Evolutionary conservation across 1,140 invertebrate genomes (phyloP).

Genomic region (Drosophila hydei): DNA sequence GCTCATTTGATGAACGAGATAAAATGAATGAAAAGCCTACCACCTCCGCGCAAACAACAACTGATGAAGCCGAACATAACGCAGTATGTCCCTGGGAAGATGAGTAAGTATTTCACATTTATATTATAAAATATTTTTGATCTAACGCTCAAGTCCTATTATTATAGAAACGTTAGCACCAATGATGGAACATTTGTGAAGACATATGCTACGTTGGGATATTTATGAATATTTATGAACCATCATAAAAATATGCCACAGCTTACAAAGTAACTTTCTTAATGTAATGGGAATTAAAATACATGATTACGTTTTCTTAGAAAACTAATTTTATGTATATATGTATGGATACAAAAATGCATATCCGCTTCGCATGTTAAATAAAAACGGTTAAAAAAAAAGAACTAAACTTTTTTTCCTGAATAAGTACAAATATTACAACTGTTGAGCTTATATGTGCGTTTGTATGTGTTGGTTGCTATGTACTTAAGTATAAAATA

Average conservation of each 20-base stretch:
- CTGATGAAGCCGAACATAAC: slow-evolving; percentile 84
- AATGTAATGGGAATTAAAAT: neutral
- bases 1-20: slow-evolving; percentile 65
- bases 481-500: too few relatives aligned
- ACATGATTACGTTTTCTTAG: neutral
- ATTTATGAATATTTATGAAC: slow-evolving; percentile 90
- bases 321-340: slow-evolving; percentile 1
- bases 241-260: slow-evolving; percentile 55
- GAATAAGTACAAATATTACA: too few relatives aligned
- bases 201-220: slow-evolving; percentile 94
- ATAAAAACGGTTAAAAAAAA: neutral
- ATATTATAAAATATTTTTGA: neutral
- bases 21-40: slow-evolving; percentile 57
- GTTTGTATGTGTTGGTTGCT: too few relatives aligned
- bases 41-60: slow-evolving; percentile 42
- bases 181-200: slow-evolving; percentile 94
- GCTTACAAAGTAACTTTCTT: neutral
- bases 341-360: slow-evolving; percentile 3
- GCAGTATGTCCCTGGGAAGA: slow-evolving; percentile 95
- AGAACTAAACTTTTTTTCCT: too few relatives aligned
- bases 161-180: slow-evolving; percentile 89
- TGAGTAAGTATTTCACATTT: slow-evolving; percentile 88
- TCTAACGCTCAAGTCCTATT: neutral
- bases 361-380: slow-evolving; percentile 5
- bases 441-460: too few relatives aligned